Percentiles rank a stretch among this genome's conserved stretches.
These are phyloP conservation scores for Oxyscelio sp. DNA, from an alignment of 2,888 invertebrate genomes.

Conservation along the genomic window DNA sequence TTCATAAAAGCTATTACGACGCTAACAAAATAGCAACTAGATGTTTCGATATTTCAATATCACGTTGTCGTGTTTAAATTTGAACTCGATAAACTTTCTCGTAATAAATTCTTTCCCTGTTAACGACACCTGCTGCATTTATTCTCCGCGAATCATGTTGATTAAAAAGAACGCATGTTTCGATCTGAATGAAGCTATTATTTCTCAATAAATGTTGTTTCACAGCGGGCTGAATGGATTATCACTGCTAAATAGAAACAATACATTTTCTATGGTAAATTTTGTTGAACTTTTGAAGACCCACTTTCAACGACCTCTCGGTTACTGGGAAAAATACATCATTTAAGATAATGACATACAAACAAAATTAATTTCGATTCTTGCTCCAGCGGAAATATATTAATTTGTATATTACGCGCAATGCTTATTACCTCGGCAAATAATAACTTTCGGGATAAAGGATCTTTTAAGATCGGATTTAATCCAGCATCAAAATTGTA, in stretches of 20 bases:
- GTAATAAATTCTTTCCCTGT: neutral
- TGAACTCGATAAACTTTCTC: neutral
- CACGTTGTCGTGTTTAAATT: no score
- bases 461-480: constrained; percentile 26
- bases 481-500: constrained; percentile 38
- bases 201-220: no score
- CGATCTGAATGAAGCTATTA: neutral
- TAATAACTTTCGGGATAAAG: constrained; percentile 20
- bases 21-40: neutral
- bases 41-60: neutral
- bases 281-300: no score
- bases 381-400: neutral
- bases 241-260: no score
- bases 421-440: constrained; percentile 3
- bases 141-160: neutral
- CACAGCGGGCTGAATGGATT: no score
- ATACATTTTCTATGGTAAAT: no score
- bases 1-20: no score
- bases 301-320: no score
- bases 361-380: neutral
- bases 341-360: no score
- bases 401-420: neutral
- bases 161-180: neutral
- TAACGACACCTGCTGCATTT: neutral
- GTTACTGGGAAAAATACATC: no score